Evolutionary conservation across 1,140 invertebrate species (phyloP).

Genomic region (Oncopodura yosiiana): DNA sequence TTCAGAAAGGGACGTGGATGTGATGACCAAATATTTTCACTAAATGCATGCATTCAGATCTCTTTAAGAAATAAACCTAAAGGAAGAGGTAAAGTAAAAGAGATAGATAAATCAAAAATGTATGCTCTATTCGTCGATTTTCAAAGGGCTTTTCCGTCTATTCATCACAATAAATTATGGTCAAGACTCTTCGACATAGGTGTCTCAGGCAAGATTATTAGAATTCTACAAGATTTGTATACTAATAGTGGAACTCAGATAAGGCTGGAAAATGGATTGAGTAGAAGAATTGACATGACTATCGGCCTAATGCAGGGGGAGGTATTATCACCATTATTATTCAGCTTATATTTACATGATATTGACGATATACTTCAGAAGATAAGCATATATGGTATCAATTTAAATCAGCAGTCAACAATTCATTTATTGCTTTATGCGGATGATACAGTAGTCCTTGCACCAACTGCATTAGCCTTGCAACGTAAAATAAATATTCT

Average conservation of each 20-base stretch:
- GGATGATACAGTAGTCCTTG: conserved; percentile 15
- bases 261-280: conserved; percentile 1
- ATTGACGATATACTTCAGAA: conserved; percentile 12
- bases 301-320: conserved; percentile 35
- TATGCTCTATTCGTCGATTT: conserved; percentile 35
- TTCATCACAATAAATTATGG: conserved; percentile 32
- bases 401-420: background rate
- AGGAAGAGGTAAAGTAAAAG: background rate
- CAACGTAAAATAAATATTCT: conserved; percentile 12
- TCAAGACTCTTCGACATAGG: conserved; percentile 29
- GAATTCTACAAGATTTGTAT: conserved; percentile 31
- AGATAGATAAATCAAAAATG: conserved; percentile 14
- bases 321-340: conserved; percentile 32
- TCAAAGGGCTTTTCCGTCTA: conserved; percentile 32
- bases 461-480: background rate
- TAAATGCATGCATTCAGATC: conserved; percentile 28
- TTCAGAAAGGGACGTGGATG: conserved; percentile 32
- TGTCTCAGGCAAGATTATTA: conserved; percentile 32
- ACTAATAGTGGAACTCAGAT: conserved; percentile 13
- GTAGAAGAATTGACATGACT: conserved; percentile 13
- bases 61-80: background rate
- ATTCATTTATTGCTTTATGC: conserved; percentile 10
- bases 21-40: conserved; percentile 34
- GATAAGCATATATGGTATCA: conserved; percentile 9
- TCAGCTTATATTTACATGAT: conserved; percentile 33